Evolutionary conservation across 1,140 invertebrate genomes (phyloP).

Genomic region (Ceratina calcarata): DNA sequence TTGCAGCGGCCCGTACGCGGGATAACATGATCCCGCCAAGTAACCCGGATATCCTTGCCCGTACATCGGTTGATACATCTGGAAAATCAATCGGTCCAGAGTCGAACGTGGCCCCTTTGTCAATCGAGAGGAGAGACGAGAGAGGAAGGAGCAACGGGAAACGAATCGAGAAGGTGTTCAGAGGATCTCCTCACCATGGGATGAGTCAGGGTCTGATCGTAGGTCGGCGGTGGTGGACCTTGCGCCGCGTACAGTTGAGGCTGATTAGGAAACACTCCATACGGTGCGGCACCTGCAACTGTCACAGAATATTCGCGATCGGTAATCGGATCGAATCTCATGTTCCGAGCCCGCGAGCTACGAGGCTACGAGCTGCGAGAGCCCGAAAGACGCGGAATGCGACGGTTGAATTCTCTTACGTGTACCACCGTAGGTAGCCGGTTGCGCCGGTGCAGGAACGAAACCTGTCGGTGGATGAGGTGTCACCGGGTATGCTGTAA

Average conservation of each 20-base stretch:
- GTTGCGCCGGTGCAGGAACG: slow-evolving; percentile 80
- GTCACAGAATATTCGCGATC: slow-evolving; percentile 3
- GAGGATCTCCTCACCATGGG: slow-evolving; percentile 79
- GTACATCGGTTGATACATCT: slow-evolving; percentile 89
- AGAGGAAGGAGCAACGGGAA: not conserved
- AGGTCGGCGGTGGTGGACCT: slow-evolving; percentile 83
- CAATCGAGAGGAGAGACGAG: too few relatives aligned
- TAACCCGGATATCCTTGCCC: slow-evolving; percentile 86
- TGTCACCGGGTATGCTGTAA: slow-evolving; percentile 81
- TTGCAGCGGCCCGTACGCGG: slow-evolving; percentile 86
- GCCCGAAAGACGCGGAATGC: not conserved
- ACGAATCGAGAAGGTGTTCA: not conserved
- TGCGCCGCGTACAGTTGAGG: slow-evolving; percentile 80
- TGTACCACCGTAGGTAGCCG: slow-evolving; percentile 80
- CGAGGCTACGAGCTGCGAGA: too few relatives aligned
- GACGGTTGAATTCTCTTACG: slow-evolving; percentile 24
- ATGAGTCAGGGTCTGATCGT: slow-evolving; percentile 85
- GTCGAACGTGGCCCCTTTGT: too few relatives aligned
- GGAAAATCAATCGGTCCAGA: slow-evolving; percentile 44
- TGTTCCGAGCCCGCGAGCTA: too few relatives aligned
- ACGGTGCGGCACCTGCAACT: slow-evolving; percentile 84
- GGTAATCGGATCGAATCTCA: slow-evolving; percentile 1
- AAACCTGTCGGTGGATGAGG: slow-evolving; percentile 81
- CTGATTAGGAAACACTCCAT: slow-evolving; percentile 83
- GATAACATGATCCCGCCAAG: slow-evolving; percentile 82